Evolutionary conservation across 2,888 invertebrate species (phyloP).

Genomic region (Prostheceraeus crozeri): DNA sequence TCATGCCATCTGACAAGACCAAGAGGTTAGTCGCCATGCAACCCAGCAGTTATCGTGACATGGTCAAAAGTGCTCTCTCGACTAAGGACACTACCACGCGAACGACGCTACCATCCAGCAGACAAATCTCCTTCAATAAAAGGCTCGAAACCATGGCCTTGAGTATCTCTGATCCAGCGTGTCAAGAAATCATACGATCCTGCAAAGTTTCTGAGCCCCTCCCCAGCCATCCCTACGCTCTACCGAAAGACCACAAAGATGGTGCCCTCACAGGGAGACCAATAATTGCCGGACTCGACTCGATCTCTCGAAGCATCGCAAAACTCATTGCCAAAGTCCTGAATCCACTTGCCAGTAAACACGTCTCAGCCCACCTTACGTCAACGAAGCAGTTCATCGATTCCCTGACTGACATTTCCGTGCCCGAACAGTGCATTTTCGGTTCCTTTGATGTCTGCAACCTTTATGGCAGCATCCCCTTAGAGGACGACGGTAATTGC

Average conservation of each 20-base stretch:
- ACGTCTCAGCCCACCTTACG: slow-evolving; percentile 12
- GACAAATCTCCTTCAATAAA: slow-evolving; percentile 17
- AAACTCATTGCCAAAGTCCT: slow-evolving; percentile 14
- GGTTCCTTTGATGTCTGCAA: slow-evolving; percentile 10
- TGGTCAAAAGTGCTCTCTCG: slow-evolving; percentile 21
- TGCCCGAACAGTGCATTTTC: slow-evolving; percentile 11
- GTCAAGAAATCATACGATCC: no score
- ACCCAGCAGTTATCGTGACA: slow-evolving; percentile 11
- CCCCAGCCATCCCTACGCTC: no score
- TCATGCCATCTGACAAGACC: slow-evolving; percentile 24
- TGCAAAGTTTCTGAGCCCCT: no score
- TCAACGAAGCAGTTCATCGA: slow-evolving; percentile 22
- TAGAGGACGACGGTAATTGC: slow-evolving; percentile 22
- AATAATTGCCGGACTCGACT: background rate
- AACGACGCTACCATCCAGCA: slow-evolving; percentile 15
- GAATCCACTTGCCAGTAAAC: background rate
- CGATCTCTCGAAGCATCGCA: background rate
- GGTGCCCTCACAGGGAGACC: no score
- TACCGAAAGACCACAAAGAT: no score
- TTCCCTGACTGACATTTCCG: slow-evolving; percentile 9
- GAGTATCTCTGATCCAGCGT: no score
- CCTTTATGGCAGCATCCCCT: slow-evolving; percentile 23
- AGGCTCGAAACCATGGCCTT: no score
- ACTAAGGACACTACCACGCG: slow-evolving; percentile 1
- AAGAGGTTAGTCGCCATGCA: slow-evolving; percentile 19